phyloP scores from a whole-genome alignment of 2,797 vertebrate species.

The Clarias pachynema region DNA sequence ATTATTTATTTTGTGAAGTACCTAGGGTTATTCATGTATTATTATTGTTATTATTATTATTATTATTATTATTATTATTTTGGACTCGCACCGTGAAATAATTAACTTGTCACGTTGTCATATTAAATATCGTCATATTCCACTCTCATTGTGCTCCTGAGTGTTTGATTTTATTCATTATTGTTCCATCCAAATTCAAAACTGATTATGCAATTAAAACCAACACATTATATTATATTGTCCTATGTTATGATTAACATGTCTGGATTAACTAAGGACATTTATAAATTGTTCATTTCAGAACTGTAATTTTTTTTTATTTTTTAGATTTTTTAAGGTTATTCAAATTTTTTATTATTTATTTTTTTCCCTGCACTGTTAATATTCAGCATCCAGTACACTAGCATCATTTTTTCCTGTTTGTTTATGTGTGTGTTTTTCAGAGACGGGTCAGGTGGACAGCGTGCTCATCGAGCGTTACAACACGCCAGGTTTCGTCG shows the following conservation, averaged over 20 bases:
- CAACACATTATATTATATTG: too few relatives aligned
- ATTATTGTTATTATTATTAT: too few relatives aligned
- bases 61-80: too few relatives aligned
- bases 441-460: slow-evolving; percentile 94
- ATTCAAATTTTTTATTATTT: neutral
- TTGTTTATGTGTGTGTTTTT: slow-evolving; percentile 25
- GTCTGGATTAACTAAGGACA: too few relatives aligned
- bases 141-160: neutral
- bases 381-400: neutral
- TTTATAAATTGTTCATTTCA: too few relatives aligned
- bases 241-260: too few relatives aligned
- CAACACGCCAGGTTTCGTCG: slow-evolving; percentile 93
- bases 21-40: too few relatives aligned
- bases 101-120: too few relatives aligned
- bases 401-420: neutral
- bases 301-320: neutral
- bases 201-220: neutral
- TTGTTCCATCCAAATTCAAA: neutral
- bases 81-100: too few relatives aligned
- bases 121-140: too few relatives aligned
- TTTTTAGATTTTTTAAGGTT: too few relatives aligned
- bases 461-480: slow-evolving; percentile 89
- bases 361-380: neutral
- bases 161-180: neutral
- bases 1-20: too few relatives aligned